phyloP scores from a whole-genome alignment of 2,113 vertebrate genomes.

The Tursiops truncatus region DNA sequence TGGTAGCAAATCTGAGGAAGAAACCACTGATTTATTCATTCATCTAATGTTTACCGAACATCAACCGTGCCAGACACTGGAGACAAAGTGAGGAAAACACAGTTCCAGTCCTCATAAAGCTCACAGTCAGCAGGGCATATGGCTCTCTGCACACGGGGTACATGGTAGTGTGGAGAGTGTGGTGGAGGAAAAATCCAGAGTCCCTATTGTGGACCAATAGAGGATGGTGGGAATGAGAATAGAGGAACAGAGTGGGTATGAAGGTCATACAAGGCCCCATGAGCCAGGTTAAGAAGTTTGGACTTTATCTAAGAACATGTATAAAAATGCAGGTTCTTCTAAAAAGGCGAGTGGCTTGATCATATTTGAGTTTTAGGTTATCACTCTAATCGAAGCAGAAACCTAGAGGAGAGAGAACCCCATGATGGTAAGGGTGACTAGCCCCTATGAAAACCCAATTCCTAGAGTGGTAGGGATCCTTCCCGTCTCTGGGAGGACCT shows the following conservation, averaged over 20 bases:
- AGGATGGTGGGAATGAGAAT: not conserved
- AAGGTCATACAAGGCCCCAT: not conserved
- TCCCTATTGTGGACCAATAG: not conserved
- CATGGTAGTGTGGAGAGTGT: not conserved
- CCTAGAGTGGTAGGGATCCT: not conserved
- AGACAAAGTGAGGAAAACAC: not conserved
- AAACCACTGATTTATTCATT: conserved; percentile 16
- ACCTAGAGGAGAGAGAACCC: not conserved
- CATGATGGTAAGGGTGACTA: not conserved
- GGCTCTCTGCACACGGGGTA: not conserved
- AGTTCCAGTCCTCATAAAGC: not conserved
- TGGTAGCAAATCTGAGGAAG: conserved; percentile 23
- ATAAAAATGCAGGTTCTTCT: not conserved
- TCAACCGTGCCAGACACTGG: not conserved
- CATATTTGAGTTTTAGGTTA: not conserved
- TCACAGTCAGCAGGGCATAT: not conserved
- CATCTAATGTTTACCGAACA: not conserved
- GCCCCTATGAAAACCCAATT: not conserved
- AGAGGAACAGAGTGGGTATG: not conserved
- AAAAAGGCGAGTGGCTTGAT: not conserved
- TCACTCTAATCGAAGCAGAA: conserved; percentile 1
- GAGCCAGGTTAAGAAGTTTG: not conserved
- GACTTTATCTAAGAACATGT: not conserved
- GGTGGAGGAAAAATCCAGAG: not conserved
- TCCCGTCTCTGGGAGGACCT: not conserved